Conservation (phyloP, 2,888 invertebrate genomes). For the Drosophila borealis region DNA sequence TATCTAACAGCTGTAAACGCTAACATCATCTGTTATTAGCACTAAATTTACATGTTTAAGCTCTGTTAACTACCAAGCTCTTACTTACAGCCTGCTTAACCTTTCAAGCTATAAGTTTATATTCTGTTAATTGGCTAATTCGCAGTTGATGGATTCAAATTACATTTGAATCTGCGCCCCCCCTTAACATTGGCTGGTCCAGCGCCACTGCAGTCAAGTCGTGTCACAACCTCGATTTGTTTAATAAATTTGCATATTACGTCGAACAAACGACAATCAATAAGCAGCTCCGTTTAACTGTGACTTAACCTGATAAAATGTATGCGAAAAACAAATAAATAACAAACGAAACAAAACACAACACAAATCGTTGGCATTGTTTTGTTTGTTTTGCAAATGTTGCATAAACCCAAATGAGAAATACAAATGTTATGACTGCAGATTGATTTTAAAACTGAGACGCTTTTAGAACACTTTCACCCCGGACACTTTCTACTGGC, state of each 20-base stretch:
- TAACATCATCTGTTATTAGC: too few relatives aligned
- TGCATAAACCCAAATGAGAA: constrained; percentile 28
- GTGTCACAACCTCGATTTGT: constrained; percentile 69
- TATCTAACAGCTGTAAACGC: too few relatives aligned
- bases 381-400: constrained; percentile 26
- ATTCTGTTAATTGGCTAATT: not conserved
- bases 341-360: not conserved
- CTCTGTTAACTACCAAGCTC: not conserved
- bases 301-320: constrained; percentile 32
- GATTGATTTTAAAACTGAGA: not conserved
- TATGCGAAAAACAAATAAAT: constrained; percentile 20
- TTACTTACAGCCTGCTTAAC: not conserved
- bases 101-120: not conserved
- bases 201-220: constrained; percentile 27
- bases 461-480: constrained; percentile 33
- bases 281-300: constrained; percentile 41
- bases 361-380: constrained; percentile 36
- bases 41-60: too few relatives aligned
- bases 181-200: constrained; percentile 29
- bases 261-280: constrained; percentile 50
- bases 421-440: not conserved
- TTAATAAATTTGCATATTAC: constrained; percentile 74
- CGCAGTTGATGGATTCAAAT: constrained; percentile 7
- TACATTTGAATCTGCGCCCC: constrained; percentile 5
- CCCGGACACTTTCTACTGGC: constrained; percentile 16